Percentiles rank a stretch among this genome's conserved stretches.
Conservation (phyloP, 30 jellyfish, hydroid and myxozoan genomes). For the Aurelia coerulea region DNA sequence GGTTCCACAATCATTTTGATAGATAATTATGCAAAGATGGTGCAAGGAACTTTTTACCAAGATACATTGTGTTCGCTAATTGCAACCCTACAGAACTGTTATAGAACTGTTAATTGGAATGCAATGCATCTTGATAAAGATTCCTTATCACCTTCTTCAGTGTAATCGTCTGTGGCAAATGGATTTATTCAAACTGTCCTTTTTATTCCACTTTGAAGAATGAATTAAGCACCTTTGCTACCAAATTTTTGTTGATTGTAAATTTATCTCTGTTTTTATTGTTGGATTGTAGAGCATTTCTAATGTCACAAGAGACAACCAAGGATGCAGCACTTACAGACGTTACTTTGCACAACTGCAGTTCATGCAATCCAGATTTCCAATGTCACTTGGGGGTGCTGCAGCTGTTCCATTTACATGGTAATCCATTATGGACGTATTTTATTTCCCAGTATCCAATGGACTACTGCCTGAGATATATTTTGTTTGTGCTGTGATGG, state of each 20-base stretch:
- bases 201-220: too few relatives aligned
- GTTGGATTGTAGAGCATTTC: constrained; percentile 62
- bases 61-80: too few relatives aligned
- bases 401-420: constrained; percentile 88
- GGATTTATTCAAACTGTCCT: too few relatives aligned
- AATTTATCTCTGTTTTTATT: constrained; percentile 4
- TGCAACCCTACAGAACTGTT: too few relatives aligned
- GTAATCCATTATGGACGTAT: constrained; percentile 15
- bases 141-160: too few relatives aligned
- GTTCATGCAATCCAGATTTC: constrained; percentile 89
- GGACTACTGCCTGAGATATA: not conserved
- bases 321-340: constrained; percentile 88
- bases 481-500: too few relatives aligned
- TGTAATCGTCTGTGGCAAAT: too few relatives aligned
- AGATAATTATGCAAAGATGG: too few relatives aligned
- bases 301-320: constrained; percentile 80
- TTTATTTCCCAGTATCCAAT: not conserved
- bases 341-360: constrained; percentile 86
- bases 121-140: too few relatives aligned
- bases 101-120: too few relatives aligned
- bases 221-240: not conserved
- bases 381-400: constrained; percentile 92
- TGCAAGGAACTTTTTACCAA: too few relatives aligned
- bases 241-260: not conserved
- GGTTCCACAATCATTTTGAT: too few relatives aligned